phyloP scores from a whole-genome alignment of 2,113 vertebrate genomes.

The Polypterus senegalus region DNA sequence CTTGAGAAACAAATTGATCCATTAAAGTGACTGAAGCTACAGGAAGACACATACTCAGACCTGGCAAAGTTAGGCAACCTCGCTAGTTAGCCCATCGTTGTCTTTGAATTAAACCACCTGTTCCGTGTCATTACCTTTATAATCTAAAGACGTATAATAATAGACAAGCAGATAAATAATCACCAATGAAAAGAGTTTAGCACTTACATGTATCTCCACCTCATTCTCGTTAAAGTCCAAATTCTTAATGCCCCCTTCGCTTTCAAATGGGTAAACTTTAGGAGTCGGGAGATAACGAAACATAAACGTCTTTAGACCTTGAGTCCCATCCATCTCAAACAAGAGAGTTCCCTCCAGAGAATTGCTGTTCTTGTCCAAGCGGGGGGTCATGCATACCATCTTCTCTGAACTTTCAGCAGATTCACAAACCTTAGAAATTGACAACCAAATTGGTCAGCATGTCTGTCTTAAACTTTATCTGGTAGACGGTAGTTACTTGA shows the following conservation, averaged over 20 bases:
- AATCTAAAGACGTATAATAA: too few relatives aligned
- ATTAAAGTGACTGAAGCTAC: too few relatives aligned
- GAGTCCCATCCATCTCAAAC: constrained; percentile 58
- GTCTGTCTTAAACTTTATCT: neutral
- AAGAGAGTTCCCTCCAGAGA: constrained; percentile 59
- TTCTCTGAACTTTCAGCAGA: constrained; percentile 24
- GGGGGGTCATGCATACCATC: constrained; percentile 59
- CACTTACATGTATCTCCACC: constrained; percentile 64
- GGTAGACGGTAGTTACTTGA: neutral
- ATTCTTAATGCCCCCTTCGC: constrained; percentile 37
- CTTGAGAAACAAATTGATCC: too few relatives aligned
- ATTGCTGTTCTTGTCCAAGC: constrained; percentile 44
- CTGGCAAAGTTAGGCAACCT: neutral
- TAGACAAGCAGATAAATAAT: too few relatives aligned
- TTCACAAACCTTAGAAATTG: constrained; percentile 47
- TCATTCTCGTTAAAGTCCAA: constrained; percentile 59
- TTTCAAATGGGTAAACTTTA: constrained; percentile 40
- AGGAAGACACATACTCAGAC: neutral
- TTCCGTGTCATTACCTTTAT: too few relatives aligned
- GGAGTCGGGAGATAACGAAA: constrained; percentile 64
- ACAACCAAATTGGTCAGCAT: neutral
- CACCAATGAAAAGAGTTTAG: too few relatives aligned
- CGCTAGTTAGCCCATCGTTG: neutral
- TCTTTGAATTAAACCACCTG: too few relatives aligned
- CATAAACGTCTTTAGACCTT: constrained; percentile 38